Percentiles rank a stretch among this genome's conserved stretches.
Conservation (phyloP, 2,113 vertebrate genomes). For the Cyanocitta stelleri region DNA sequence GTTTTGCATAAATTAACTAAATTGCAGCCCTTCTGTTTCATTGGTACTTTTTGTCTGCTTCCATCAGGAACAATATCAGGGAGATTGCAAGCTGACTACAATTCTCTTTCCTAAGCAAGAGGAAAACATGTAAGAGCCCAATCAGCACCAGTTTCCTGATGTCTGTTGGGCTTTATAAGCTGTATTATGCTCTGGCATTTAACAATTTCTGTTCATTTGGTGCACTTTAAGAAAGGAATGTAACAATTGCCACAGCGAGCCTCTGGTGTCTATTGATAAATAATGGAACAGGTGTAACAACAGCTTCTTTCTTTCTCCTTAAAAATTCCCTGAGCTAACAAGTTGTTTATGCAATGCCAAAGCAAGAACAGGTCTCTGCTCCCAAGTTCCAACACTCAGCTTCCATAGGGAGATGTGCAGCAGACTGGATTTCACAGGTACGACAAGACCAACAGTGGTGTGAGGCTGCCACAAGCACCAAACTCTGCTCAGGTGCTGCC, state of each 20-base stretch:
- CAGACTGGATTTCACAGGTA: background rate
- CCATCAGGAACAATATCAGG: conserved; percentile 45
- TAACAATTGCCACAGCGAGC: background rate
- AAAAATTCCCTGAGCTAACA: background rate
- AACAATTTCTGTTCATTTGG: conserved; percentile 12
- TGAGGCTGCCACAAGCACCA: background rate
- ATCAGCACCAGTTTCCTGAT: conserved; percentile 45
- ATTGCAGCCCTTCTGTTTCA: conserved; percentile 55
- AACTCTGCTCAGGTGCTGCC: background rate
- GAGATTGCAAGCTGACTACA: conserved; percentile 66
- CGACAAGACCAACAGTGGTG: background rate
- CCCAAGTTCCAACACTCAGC: background rate
- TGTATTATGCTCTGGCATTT: conserved; percentile 6
- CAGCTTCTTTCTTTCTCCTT: background rate
- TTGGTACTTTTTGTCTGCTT: conserved; percentile 53
- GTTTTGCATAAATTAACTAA: conserved; percentile 61
- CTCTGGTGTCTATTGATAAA: background rate
- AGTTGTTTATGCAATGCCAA: background rate
- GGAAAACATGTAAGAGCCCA: conserved; percentile 38
- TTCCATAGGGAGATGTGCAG: background rate
- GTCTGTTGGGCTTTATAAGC: background rate
- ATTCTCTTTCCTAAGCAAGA: conserved; percentile 39
- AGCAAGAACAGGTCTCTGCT: background rate
- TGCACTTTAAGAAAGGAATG: conserved; percentile 7
- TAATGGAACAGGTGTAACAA: conserved; percentile 34